Percentiles rank a stretch among this genome's conserved stretches.
Evolutionary conservation across 1,140 invertebrate genomes (phyloP).

Genomic region (Drosophila kepulauana): DNA sequence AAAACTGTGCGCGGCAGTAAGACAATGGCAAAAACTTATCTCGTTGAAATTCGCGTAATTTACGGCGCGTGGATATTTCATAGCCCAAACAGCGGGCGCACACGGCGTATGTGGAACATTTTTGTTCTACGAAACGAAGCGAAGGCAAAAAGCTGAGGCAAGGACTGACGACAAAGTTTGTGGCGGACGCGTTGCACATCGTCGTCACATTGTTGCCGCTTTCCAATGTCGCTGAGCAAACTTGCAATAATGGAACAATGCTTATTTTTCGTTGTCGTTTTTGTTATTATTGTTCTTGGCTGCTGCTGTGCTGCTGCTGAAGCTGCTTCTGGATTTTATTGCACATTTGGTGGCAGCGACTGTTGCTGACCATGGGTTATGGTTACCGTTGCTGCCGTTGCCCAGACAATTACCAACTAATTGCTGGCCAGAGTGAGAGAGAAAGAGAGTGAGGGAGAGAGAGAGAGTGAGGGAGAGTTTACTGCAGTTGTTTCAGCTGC

Average conservation of each 20-base stretch:
- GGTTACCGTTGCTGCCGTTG: slow-evolving; percentile 1
- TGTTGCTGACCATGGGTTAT: slow-evolving; percentile 23
- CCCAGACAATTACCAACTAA: slow-evolving; percentile 64
- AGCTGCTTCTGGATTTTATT: slow-evolving; percentile 48
- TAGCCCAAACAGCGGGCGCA: slow-evolving; percentile 11
- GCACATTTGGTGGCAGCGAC: slow-evolving; percentile 32
- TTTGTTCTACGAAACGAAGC: slow-evolving; percentile 5
- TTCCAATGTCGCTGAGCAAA: slow-evolving; percentile 2
- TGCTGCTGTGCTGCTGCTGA: background rate
- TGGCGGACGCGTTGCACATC: slow-evolving; percentile 32
- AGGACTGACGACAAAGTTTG: slow-evolving; percentile 57
- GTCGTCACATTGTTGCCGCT: slow-evolving; percentile 59
- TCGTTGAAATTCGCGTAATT: slow-evolving; percentile 60
- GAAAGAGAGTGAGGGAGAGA: background rate
- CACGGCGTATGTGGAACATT: slow-evolving; percentile 49
- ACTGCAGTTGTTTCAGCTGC: slow-evolving; percentile 35
- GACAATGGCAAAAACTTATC: slow-evolving; percentile 53
- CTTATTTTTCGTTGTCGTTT: slow-evolving; percentile 25
- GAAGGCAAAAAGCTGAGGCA: slow-evolving; percentile 2
- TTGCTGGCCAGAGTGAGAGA: slow-evolving; percentile 5
- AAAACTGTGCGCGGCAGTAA: background rate
- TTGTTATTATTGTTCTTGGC: slow-evolving; percentile 44
- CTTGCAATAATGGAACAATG: slow-evolving; percentile 37
- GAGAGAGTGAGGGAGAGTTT: background rate
- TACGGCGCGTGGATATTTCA: slow-evolving; percentile 23